Evolutionary conservation across 2,113 vertebrate genomes (phyloP).

Genomic region (Indri indri): DNA sequence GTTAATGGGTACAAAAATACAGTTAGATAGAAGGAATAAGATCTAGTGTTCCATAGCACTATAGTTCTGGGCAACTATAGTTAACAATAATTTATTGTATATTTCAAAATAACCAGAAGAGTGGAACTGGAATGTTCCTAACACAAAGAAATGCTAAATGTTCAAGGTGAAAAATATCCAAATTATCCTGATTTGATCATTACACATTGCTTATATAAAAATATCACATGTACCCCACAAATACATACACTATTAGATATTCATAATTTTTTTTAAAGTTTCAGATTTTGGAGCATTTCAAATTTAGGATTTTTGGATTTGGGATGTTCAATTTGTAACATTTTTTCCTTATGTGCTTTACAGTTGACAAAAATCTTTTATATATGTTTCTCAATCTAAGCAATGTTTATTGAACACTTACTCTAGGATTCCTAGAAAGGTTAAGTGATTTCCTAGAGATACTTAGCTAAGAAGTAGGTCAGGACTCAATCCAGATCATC

Average conservation of each 20-base stretch:
- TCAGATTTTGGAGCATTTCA: neutral
- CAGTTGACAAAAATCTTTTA: neutral
- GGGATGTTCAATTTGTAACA: neutral
- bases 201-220: neutral
- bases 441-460: neutral
- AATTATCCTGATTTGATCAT: neutral
- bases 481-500: neutral
- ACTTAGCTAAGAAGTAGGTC: neutral
- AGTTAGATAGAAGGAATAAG: neutral
- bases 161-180: neutral
- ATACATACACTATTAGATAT: neutral
- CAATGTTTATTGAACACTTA: neutral
- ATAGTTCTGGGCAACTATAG: neutral
- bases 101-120: neutral
- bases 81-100: neutral
- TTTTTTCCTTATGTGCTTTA: constrained; percentile 7
- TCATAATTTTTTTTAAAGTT: neutral
- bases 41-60: neutral
- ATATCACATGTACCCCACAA: neutral
- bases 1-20: neutral
- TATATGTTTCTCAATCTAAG: neutral
- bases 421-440: neutral
- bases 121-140: neutral
- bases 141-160: neutral
- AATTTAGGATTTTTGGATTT: neutral